These are phyloP conservation scores for Odocoileus virginianus DNA, from an alignment of 2,113 vertebrate species.

Conservation along the genomic window DNA sequence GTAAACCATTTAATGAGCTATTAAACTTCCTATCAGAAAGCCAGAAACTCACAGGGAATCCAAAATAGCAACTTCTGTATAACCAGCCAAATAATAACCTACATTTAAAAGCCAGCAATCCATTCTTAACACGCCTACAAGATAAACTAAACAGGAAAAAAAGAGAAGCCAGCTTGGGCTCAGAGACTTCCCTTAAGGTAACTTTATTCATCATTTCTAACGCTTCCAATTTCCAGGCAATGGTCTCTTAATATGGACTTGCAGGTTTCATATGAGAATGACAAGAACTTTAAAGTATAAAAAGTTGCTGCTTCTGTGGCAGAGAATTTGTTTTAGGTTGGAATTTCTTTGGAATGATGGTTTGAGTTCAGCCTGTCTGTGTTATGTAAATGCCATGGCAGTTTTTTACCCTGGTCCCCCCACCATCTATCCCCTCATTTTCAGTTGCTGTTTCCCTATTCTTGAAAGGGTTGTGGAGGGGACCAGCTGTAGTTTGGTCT, in stretches of 20 bases:
- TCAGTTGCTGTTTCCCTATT: not conserved
- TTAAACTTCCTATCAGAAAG: conserved; percentile 40
- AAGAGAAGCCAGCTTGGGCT: not conserved
- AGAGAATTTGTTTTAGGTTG: not conserved
- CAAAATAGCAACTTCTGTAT: conserved; percentile 30
- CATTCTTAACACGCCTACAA: not conserved
- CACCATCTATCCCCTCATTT: not conserved
- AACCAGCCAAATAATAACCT: conserved; percentile 37
- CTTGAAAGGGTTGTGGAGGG: not conserved
- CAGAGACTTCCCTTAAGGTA: not conserved
- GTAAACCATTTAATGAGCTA: not conserved
- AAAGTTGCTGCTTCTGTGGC: not conserved
- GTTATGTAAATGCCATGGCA: conserved; percentile 3
- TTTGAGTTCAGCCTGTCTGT: not conserved
- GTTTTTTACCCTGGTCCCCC: not conserved
- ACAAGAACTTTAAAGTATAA: not conserved
- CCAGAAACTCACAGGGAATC: not conserved
- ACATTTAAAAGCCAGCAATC: not conserved
- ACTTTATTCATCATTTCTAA: not conserved
- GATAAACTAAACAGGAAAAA: not conserved
- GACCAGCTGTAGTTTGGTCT: not conserved
- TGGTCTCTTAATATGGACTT: not conserved
- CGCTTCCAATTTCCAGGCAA: not conserved
- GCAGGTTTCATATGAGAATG: not conserved
- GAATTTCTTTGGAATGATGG: not conserved